Base-by-base conservation (phyloP, 2,113 vertebrate species). In the Scartelaos histophorus region DNA sequence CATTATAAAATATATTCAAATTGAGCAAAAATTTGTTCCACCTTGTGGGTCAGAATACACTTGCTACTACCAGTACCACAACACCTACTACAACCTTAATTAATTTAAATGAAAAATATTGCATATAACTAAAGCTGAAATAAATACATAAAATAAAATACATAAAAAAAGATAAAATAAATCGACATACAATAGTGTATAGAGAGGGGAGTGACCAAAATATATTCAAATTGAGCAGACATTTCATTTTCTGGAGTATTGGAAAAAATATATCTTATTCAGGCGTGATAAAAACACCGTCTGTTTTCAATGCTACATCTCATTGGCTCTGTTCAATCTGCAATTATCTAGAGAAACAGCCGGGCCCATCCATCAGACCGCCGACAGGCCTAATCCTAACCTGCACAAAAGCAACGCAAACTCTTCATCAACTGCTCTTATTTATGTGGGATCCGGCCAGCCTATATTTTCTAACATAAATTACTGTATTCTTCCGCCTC, bases 201-300 rank as follows among this genome's bases (percentile, higher is more conserved):
- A 7, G 1, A 38, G 38, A 38, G 38, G 6, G 9, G 7, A 6
- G 5, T 38, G 5, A 10, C 6, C 38, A 10, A 38, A 10, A 47
- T 47, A 17, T 7, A 17, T 17, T 51, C 49, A 51, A 51, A 51
- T 19, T 7, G 49, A 17, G 49, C 13, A 13, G 19, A 51, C 49
- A 53, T 77, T 60, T 22, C 71, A 80, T 75, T 73, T 70, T 38
- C 61, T 77, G 76, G 19, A 11, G 19, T 69, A 11, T 54, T 75
- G 51, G 38, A 66, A 78, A 38, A 53, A 54, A 47, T 3, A 13
- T 9, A 80, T 76, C 24, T 65, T 79, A 82, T 71, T 73, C 62
- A 83, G 56, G 85, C 75, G 35, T 81, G 73, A 7, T 13, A 82
- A 71, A 56, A 82, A 69, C 82, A 87, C 77, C 72, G 81, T 78